Evolutionary conservation across 1,140 invertebrate genomes (phyloP).

Genomic region (Pseudoatta argentina): DNA sequence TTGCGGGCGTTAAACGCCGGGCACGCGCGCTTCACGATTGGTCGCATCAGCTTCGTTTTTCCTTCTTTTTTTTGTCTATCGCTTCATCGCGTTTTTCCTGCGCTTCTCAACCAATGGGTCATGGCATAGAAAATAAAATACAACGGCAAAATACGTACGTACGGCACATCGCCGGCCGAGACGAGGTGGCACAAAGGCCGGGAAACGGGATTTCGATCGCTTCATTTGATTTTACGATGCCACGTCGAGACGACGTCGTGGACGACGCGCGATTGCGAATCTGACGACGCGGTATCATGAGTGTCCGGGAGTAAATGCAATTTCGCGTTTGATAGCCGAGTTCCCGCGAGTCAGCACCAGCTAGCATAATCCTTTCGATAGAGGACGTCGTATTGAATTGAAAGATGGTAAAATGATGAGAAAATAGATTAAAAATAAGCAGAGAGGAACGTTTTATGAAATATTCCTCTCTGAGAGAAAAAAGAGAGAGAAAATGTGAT

Average conservation of each 20-base stretch:
- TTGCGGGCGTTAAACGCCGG: slow-evolving; percentile 31
- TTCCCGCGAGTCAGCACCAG: slow-evolving; percentile 49
- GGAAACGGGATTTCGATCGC: slow-evolving; percentile 64
- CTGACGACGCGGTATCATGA: slow-evolving; percentile 43
- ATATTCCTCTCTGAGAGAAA: not conserved
- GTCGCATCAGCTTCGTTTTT: slow-evolving; percentile 9
- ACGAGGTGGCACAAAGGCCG: slow-evolving; percentile 16
- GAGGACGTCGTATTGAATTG: slow-evolving; percentile 31
- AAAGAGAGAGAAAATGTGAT: not conserved
- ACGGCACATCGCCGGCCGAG: not conserved
- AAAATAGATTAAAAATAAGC: not conserved
- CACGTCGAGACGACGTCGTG: slow-evolving; percentile 57
- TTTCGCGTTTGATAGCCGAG: slow-evolving; percentile 59
- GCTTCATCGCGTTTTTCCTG: slow-evolving; percentile 10
- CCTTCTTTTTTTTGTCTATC: not conserved
- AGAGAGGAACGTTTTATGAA: slow-evolving; percentile 2
- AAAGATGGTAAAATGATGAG: slow-evolving; percentile 13
- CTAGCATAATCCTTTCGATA: slow-evolving; percentile 52
- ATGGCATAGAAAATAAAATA: slow-evolving; percentile 49
- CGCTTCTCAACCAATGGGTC: slow-evolving; percentile 14
- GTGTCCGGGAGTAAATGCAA: slow-evolving; percentile 60
- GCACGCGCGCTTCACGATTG: slow-evolving; percentile 41
- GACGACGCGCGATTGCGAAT: slow-evolving; percentile 62
- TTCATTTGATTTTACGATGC: slow-evolving; percentile 72
- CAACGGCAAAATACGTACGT: slow-evolving; percentile 18